Evolutionary conservation across 2,888 invertebrate genomes (phyloP), one percentile per base, ranked within the genome.

Genomic region (Drosophila setosimentum): DNA sequence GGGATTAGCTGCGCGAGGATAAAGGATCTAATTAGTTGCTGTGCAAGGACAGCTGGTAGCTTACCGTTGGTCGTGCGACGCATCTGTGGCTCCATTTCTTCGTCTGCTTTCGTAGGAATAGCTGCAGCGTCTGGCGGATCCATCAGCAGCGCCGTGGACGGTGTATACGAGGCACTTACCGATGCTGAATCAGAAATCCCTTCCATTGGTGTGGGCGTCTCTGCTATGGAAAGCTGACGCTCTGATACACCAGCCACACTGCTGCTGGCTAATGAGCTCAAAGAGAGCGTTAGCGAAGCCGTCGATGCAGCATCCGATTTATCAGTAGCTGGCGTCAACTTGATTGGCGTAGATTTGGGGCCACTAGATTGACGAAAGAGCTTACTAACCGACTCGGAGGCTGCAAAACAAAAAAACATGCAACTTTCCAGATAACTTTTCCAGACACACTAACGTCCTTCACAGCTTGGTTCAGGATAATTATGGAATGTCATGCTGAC

Each of bases 351-450:
- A 72, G 86, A 82, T 63, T 83, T 86, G 66, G 82, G 66, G 54
- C 83, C 88, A 65, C 89, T 77, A 71, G 92, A 90, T 72, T 92
- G 91, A 74, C 93, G 93, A 89, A 93, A 93, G 65, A 93, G 91
- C 90, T 93, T 93, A 78, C 92, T 92, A 89, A 93, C 91, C 76
- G 92, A 92, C 85, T 93, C 93, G 78, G 91, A 83, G 51, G 92
- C 88, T 88, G 80, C 35, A 83, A 86, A 58, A 48, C 21, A 76
- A 24, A 66, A 85, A 61, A 63, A 76, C 33, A 69, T 32, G 53
- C 71, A 76, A 79, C 61, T 82, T 71, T 55, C 48, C 57, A 67
- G 86, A 81, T 82, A 82, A 85, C 77, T 87, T 77, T 68, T 49
- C 72, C 64, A 73, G 86, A 79, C 84, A 80, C 88, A 77, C 81